Percentiles rank a stretch among this genome's conserved stretches.
These are phyloP conservation scores for Hirtodrosophila alboralis DNA, from an alignment of 2,888 invertebrate species.

Conservation along the genomic window DNA sequence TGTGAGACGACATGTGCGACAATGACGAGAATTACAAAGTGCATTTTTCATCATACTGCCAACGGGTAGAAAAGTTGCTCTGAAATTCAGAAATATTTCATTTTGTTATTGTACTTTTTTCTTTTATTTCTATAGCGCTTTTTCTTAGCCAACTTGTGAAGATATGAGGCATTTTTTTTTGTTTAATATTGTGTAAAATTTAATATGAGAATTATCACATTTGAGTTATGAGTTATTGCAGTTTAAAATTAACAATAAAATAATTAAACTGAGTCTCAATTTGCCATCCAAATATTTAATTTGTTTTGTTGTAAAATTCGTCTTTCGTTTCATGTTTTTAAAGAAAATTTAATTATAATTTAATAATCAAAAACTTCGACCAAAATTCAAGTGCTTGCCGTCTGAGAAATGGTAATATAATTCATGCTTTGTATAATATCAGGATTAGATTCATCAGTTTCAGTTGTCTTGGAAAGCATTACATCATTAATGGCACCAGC, in stretches of 20 bases:
- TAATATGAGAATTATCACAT: neutral
- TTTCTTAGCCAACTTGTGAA: neutral
- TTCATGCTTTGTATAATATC: neutral
- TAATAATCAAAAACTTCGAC: neutral
- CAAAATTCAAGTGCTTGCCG: neutral
- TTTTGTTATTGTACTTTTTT: slow-evolving; percentile 6
- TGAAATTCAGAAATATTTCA: slow-evolving; percentile 12
- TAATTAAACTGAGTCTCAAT: too few relatives aligned
- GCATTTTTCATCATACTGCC: slow-evolving; percentile 69
- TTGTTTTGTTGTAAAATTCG: too few relatives aligned
- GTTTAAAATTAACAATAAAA: too few relatives aligned
- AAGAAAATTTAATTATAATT: too few relatives aligned
- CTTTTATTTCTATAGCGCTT: neutral
- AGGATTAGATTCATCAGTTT: neutral
- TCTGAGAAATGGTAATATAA: neutral
- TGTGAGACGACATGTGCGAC: slow-evolving; percentile 64
- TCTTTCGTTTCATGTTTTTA: too few relatives aligned
- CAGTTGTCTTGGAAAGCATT: neutral
- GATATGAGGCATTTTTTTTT: neutral
- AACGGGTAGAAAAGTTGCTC: slow-evolving; percentile 29
- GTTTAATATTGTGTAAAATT: neutral
- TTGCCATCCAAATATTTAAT: too few relatives aligned
- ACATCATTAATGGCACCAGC: slow-evolving; percentile 45
- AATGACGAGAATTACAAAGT: slow-evolving; percentile 72
- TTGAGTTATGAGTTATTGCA: too few relatives aligned